These are phyloP conservation scores for Telmatherina bonti DNA, from an alignment of 2,797 vertebrate genomes.

Conservation along the genomic window DNA sequence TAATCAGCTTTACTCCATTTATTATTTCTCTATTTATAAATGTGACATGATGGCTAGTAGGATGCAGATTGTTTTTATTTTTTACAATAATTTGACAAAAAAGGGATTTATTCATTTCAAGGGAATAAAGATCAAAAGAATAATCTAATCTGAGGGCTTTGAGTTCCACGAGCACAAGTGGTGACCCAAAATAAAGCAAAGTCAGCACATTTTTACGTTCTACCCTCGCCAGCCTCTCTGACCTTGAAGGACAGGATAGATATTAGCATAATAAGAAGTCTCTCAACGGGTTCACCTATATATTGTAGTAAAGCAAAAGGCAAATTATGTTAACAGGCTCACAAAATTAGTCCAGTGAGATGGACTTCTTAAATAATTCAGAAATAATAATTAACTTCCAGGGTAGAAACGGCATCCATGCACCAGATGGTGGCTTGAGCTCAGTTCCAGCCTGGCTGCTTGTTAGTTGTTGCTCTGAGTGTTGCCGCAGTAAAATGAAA, in stretches of 20 bases:
- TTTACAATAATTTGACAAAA: not conserved
- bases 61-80: not conserved
- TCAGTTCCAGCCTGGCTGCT: not conserved
- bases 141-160: not conserved
- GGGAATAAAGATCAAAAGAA: not conserved
- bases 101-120: not conserved
- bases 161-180: not conserved
- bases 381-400: conserved; percentile 7
- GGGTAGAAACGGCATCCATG: not conserved
- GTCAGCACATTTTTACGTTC: not conserved
- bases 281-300: not conserved
- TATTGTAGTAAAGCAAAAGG: not conserved
- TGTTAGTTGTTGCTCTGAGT: not conserved
- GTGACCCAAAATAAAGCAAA: not conserved
- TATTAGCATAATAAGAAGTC: not conserved
- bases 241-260: not conserved
- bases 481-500: conserved; percentile 55
- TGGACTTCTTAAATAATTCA: conserved; percentile 37
- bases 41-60: not conserved
- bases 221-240: no score
- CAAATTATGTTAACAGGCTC: conserved; percentile 18
- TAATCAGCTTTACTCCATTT: not conserved
- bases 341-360: conserved; percentile 1
- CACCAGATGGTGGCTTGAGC: not conserved
- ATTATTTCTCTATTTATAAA: not conserved